Conservation (phyloP, 2,888 invertebrate genomes). For the Dinocampus coccinellae region DNA sequence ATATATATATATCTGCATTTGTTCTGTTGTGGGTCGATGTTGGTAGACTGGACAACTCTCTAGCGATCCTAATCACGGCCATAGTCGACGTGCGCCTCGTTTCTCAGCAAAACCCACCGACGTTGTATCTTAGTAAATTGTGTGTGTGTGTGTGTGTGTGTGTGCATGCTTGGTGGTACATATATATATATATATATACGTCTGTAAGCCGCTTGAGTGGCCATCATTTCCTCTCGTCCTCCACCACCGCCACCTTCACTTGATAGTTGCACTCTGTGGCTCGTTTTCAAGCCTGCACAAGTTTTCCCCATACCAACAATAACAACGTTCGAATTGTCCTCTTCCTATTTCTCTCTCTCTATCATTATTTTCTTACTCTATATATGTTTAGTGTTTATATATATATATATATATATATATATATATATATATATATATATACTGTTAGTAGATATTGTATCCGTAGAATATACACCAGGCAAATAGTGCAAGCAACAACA, state of each 20-base stretch:
- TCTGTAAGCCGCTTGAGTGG: background rate
- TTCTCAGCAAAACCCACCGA: conserved; percentile 23
- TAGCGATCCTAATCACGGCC: conserved; percentile 39
- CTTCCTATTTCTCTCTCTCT: conserved; percentile 15
- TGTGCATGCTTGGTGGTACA: background rate
- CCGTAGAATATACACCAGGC: background rate
- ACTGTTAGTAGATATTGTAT: background rate
- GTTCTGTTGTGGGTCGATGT: background rate
- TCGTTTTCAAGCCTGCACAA: conserved; percentile 1
- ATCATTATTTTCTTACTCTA: background rate
- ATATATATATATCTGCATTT: background rate
- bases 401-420: background rate
- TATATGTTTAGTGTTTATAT: background rate
- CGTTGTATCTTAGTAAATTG: background rate
- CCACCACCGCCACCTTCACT: conserved; percentile 18
- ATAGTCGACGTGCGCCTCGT: conserved; percentile 40
- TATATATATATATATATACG: background rate
- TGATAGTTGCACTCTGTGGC: background rate
- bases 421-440: background rate
- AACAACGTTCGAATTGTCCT: background rate
- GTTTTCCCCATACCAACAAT: conserved; percentile 4
- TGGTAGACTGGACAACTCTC: background rate
- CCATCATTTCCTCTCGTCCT: conserved; percentile 18
- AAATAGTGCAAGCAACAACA: conserved; percentile 14
- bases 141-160: too few species aligned